Evolutionary conservation across 2,113 vertebrate genomes (phyloP).

Genomic region (Sapayoa aenigma): DNA sequence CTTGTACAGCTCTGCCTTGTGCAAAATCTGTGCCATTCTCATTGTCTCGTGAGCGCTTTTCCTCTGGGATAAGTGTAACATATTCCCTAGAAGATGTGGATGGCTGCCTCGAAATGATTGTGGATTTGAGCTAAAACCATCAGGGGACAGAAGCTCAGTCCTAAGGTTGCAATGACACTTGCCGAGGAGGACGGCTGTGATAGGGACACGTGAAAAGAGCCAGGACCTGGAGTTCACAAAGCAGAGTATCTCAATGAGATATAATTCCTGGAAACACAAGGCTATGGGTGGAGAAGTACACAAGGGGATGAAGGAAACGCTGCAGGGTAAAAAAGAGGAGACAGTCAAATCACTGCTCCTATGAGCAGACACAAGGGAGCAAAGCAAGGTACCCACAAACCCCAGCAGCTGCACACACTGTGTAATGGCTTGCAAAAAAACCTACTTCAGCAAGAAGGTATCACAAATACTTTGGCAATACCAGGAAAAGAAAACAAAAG

Average conservation of each 20-base stretch:
- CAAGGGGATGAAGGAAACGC: neutral
- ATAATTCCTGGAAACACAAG: neutral
- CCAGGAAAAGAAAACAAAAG: neutral
- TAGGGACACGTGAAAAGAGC: neutral
- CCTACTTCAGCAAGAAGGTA: neutral
- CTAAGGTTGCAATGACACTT: neutral
- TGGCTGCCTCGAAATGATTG: rapidly evolving
- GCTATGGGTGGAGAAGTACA: neutral
- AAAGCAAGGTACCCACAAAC: neutral
- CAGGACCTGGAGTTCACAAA: neutral
- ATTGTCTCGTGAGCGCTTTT: neutral
- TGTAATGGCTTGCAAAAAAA: neutral
- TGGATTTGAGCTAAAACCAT: neutral
- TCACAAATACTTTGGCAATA: neutral
- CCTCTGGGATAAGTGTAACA: neutral
- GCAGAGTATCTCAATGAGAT: neutral
- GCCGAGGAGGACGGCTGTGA: neutral
- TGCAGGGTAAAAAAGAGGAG: neutral
- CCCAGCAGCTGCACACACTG: neutral
- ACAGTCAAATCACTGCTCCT: neutral
- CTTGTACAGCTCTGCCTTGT: neutral
- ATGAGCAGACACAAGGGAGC: neutral
- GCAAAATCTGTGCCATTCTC: neutral
- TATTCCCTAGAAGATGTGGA: neutral
- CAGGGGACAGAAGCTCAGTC: neutral